Evolutionary conservation across 2,888 invertebrate genomes (phyloP).

Genomic region (Brachypterus glaber): DNA sequence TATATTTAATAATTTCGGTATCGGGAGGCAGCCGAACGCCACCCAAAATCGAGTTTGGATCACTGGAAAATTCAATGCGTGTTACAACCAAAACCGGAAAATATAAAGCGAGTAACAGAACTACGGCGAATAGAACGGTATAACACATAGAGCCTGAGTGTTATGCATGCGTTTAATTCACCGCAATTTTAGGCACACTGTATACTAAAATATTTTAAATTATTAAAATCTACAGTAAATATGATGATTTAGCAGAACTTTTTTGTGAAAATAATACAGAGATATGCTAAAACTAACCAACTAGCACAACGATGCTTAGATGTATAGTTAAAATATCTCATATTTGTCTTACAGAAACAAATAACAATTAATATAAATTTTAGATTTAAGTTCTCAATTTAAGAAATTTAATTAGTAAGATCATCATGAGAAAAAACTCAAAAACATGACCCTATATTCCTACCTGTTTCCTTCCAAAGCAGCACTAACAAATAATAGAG

Average conservation of each 20-base stretch:
- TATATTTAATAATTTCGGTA: slow-evolving; percentile 84
- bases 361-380: slow-evolving; percentile 1
- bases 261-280: no score
- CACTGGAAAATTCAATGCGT: slow-evolving; percentile 45
- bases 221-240: no score
- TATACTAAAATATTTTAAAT: no score
- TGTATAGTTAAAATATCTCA: no score
- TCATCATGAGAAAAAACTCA: no score
- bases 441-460: slow-evolving; percentile 16
- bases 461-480: slow-evolving; percentile 63
- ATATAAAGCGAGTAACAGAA: slow-evolving; percentile 17
- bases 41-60: slow-evolving; percentile 73
- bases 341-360: no score
- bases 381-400: no score
- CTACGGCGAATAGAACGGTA: slow-evolving; percentile 2
- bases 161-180: neutral
- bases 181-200: no score
- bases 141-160: neutral
- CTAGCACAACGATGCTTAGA: no score
- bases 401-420: no score
- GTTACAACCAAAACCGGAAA: slow-evolving; percentile 11
- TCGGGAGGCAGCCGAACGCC: slow-evolving; percentile 78
- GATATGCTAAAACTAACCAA: no score
- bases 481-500: slow-evolving; percentile 47
- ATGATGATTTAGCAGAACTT: no score